These are phyloP conservation scores for Patella caerulea DNA, from an alignment of 2,888 invertebrate genomes.

Conservation along the genomic window DNA sequence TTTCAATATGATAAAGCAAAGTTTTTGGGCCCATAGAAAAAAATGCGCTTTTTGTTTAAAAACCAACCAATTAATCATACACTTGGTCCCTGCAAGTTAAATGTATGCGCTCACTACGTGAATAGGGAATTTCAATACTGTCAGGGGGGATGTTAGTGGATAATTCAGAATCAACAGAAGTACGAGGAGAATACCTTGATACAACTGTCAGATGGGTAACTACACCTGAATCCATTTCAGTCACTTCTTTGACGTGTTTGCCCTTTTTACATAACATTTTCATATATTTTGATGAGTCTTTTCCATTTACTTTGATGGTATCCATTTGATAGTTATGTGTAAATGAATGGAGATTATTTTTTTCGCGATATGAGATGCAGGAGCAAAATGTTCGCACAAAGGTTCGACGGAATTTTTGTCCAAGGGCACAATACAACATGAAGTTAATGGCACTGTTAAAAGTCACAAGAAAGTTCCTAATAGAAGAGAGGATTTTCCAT, in stretches of 20 bases:
- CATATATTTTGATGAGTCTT: slow-evolving; percentile 44
- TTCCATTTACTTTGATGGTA: slow-evolving; percentile 32
- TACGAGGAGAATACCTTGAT: slow-evolving; percentile 50
- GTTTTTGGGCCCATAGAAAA: too few relatives aligned
- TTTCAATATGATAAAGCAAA: too few relatives aligned
- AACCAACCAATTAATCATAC: background rate
- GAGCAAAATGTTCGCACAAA: slow-evolving; percentile 67
- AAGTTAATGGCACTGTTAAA: slow-evolving; percentile 98
- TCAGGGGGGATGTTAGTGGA: background rate
- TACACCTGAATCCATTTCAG: slow-evolving; percentile 33
- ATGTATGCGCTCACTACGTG: background rate
- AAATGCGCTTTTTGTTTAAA: too few relatives aligned
- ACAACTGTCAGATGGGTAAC: slow-evolving; percentile 46
- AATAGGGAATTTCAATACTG: background rate
- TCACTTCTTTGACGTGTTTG: slow-evolving; percentile 40
- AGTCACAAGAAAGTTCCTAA: slow-evolving; percentile 88
- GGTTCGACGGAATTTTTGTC: slow-evolving; percentile 86
- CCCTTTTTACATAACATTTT: slow-evolving; percentile 41
- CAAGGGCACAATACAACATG: slow-evolving; percentile 97
- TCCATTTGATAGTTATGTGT: slow-evolving; percentile 45
- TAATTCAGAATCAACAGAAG: slow-evolving; percentile 15
- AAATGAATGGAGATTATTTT: slow-evolving; percentile 57
- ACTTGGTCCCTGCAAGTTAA: background rate
- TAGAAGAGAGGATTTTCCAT: slow-evolving; percentile 63
- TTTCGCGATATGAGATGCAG: slow-evolving; percentile 37